Base-by-base conservation (phyloP, 2,888 invertebrate species). In the Dorcus parallelipipedus region DNA sequence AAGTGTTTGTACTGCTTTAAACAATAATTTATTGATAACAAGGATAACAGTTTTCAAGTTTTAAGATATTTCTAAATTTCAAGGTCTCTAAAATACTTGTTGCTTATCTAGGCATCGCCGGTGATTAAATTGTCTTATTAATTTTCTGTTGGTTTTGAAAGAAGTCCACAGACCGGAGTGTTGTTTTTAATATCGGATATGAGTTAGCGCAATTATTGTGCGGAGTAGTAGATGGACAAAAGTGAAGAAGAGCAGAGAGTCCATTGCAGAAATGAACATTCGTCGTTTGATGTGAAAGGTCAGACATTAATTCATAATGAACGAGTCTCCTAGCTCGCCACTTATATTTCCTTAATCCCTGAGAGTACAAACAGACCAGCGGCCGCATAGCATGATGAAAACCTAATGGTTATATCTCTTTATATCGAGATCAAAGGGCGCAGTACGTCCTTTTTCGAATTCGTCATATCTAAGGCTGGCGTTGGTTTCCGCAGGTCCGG, bases 341-440 rank as follows among this genome's bases (percentile, higher is more conserved):
- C 78, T 78, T 78, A 77, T 78, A 78, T 77, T 77, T 78, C 77
- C 77, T 78, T 78, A 78, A 78, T 78, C 77, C 77, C 74, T 71
- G 73, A 73, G 73, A 76, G 76, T 72, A 74, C 75, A 75, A 74
- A 73, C 71, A 69, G 71, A 68, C 71, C 72, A 70, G 67, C 71
- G 70, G 72, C 75, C 75, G 72, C 72, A 74, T 73, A 72, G 71
- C 73, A 73, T 75, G 77, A 76, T 77, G 77, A 77, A 77, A 77
- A 77, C 77, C 77, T 78, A 77, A 78, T 78, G 79, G 78, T 77
- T 78, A 78, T 78, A 75, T 77, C 77, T 77, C 77, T 77, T 76
- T 75, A 76, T 76, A 72, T 72, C 66, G 72, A 76, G 77, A 76
- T 77, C 76, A 77, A 76, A 76, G 77, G 75, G 69, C 73, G 63